These are phyloP conservation scores for Stichodactyla mertensii DNA, from an alignment of 64 coral and sea anemone genomes.

Conservation along the genomic window DNA sequence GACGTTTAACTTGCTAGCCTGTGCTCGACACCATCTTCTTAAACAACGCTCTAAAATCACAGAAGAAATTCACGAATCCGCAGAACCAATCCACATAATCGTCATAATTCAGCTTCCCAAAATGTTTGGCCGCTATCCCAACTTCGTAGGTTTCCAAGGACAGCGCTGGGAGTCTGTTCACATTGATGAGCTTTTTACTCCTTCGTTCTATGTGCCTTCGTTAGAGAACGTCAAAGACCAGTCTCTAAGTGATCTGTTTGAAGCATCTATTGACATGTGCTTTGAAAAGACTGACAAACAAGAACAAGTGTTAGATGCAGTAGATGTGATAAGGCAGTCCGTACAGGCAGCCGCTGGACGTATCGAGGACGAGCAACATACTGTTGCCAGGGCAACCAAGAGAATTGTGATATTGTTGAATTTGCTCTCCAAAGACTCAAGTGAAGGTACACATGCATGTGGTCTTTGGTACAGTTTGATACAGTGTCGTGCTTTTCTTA, in stretches of 20 bases:
- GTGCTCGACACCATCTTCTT: conserved; percentile 59
- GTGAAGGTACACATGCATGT: background rate
- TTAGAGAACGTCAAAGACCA: conserved; percentile 45
- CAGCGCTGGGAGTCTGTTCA: conserved; percentile 67
- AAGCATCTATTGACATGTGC: background rate
- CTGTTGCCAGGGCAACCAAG: conserved; percentile 41
- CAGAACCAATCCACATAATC: conserved; percentile 48
- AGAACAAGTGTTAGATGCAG: conserved; percentile 12
- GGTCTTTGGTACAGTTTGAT: too few relatives aligned
- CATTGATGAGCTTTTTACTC: conserved; percentile 71
- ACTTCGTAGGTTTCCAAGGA: conserved; percentile 77
- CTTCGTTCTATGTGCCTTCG: conserved; percentile 44
- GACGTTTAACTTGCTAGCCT: conserved; percentile 48
- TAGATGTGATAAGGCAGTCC: conserved; percentile 43
- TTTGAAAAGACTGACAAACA: conserved; percentile 9
- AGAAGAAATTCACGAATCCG: background rate
- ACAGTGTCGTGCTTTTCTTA: background rate
- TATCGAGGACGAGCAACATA: conserved; percentile 42
- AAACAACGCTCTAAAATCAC: conserved; percentile 43
- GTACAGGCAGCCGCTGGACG: conserved; percentile 68
- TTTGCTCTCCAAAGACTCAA: conserved; percentile 21
- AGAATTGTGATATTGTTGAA: conserved; percentile 68
- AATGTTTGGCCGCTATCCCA: conserved; percentile 51
- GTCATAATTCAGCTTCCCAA: conserved; percentile 69
- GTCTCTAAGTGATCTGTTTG: conserved; percentile 69